Conservation (phyloP, 2,888 invertebrate species). For the Chalcis sispes region DNA sequence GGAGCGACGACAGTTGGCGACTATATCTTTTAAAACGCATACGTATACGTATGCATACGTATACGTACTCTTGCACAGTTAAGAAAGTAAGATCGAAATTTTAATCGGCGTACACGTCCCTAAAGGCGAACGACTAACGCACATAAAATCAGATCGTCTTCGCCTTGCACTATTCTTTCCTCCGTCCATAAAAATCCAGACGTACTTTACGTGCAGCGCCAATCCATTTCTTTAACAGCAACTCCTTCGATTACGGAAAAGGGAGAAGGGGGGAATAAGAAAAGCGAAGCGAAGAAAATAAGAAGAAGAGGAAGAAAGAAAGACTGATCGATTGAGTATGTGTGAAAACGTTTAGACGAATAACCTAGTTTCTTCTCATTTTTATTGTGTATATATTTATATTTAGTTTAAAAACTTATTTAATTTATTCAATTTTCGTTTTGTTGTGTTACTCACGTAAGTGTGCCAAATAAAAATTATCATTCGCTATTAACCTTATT, state of each 20-base stretch:
- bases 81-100: slow-evolving; percentile 57
- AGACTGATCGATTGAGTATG: background rate
- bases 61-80: no score
- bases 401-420: no score
- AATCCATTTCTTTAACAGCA: slow-evolving; percentile 44
- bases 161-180: background rate
- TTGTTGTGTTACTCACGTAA: no score
- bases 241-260: slow-evolving; percentile 21
- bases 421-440: no score
- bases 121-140: slow-evolving; percentile 24
- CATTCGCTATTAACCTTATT: no score
- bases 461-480: no score
- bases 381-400: no score
- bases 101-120: slow-evolving; percentile 51
- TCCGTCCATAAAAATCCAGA: slow-evolving; percentile 44
- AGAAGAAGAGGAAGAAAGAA: background rate
- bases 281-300: background rate
- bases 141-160: slow-evolving; percentile 49
- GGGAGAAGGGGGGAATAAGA: slow-evolving; percentile 3
- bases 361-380: no score
- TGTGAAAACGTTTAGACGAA: slow-evolving; percentile 35
- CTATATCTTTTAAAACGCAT: slow-evolving; percentile 33
- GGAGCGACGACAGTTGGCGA: background rate
- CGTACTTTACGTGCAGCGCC: slow-evolving; percentile 39
- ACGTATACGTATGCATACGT: no score